These are phyloP conservation scores for Acanthoscelides obtectus DNA, from an alignment of 2,888 invertebrate species.

Conservation along the genomic window DNA sequence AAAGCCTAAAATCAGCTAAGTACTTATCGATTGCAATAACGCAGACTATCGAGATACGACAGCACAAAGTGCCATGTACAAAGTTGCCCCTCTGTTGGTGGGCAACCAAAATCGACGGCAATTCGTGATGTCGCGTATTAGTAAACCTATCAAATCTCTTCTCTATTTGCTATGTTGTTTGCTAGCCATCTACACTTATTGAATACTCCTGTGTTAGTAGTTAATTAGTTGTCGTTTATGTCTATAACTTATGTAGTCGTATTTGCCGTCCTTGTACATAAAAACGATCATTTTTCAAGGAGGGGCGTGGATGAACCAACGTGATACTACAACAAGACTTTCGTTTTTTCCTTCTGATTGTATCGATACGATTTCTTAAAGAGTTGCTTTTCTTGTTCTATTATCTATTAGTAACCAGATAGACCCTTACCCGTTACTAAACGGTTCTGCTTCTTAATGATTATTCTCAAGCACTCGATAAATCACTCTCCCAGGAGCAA, in stretches of 20 bases:
- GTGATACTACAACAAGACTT: background rate
- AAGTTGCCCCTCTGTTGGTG: too few species aligned
- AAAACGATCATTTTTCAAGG: slow-evolving; percentile 24
- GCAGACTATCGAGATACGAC: too few species aligned
- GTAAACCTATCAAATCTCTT: too few species aligned
- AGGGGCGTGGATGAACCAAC: slow-evolving; percentile 16
- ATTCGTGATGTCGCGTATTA: too few species aligned
- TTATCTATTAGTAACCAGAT: background rate
- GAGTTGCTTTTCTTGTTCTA: background rate
- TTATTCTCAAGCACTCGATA: background rate
- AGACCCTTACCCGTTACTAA: background rate
- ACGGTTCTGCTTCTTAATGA: background rate
- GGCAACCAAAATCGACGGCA: too few species aligned
- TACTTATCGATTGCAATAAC: too few species aligned
- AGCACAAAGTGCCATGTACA: too few species aligned
- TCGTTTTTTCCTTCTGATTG: background rate
- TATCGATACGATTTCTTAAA: background rate
- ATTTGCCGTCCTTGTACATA: slow-evolving; percentile 1
- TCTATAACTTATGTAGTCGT: background rate
- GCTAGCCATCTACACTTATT: too few species aligned
- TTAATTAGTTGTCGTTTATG: background rate
- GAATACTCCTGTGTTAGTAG: too few species aligned
- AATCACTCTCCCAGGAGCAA: background rate
- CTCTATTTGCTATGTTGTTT: too few species aligned
- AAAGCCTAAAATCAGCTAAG: too few species aligned